Evolutionary conservation across 1,140 invertebrate genomes (phyloP), one percentile per base, ranked within the genome.

Genomic region (Brachionus manjavacas): DNA sequence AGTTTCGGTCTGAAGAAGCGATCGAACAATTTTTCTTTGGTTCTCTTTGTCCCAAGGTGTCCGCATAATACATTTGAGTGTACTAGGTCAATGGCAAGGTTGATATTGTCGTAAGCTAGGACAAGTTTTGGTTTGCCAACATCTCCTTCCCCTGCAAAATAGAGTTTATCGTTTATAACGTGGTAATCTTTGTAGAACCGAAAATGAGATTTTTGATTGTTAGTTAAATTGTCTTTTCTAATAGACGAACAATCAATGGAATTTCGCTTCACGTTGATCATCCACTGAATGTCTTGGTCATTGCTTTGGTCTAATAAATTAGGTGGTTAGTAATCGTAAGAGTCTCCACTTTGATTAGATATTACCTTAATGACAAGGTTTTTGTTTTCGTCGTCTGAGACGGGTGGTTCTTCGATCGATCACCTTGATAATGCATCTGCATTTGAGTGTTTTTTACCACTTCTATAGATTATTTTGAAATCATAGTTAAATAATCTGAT

Each of bases 361-460:
- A 72, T 72, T 9, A 72, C 31, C 9, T 68, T 68, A 28, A 68
- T 68, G 11, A 68, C 64, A 28, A 68, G 9, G 11, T 25, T 8
- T 28, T 68, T 28, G 20, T 68, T 28, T 9, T 68, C 64, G 64
- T 68, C 64, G 20, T 68, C 64, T 25, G 23, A 9, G 7, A 28
- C 28, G 14, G 64, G 39, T 52, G 72, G 72, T n/a, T 43, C 72
- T 41, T 52, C 72, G 41, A 52, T 76, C n/a, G 72, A 43, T 39
- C 39, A 46, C 41, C 72, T 12, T 12, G 88, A 78, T 84, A 66
- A 8, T 87, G 86, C 16, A 31, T 83, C 79, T 9, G 79, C 79
- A 20, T 68, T 83, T 11, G 11, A 66, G 23, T 60, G 12, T 9
- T 64, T 25, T 16, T 66, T 39, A 8, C 14, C 52, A 11, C 14